Percentiles rank a stretch among this genome's conserved stretches.
Conservation (phyloP, 1,140 invertebrate species). For the Vanessa atalanta region DNA sequence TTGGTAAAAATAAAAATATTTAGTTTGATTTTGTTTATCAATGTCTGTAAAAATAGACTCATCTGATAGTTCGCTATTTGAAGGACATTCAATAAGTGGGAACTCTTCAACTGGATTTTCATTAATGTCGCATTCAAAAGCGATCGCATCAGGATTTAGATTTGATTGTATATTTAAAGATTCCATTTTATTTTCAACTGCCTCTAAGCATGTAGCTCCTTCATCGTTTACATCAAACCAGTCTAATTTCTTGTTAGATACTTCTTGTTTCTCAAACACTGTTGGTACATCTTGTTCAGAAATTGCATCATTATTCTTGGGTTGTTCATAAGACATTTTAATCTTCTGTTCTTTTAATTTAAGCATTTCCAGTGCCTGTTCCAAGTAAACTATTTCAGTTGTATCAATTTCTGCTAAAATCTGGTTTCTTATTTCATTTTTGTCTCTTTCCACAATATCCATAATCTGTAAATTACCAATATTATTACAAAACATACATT, state of each 20-base stretch:
- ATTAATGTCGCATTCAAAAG: conserved; percentile 52
- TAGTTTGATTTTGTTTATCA: conserved; percentile 75
- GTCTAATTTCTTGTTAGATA: conserved; percentile 62
- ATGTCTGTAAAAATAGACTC: conserved; percentile 51
- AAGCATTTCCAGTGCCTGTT: conserved; percentile 84
- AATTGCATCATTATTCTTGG: conserved; percentile 30
- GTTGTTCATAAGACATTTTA: conserved; percentile 48
- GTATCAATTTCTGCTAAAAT: conserved; percentile 84
- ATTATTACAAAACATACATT: not conserved
- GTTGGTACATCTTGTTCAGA: conserved; percentile 45
- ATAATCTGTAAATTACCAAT: conserved; percentile 49
- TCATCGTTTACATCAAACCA: conserved; percentile 74
- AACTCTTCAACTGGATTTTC: conserved; percentile 50
- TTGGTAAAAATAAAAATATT: conserved; percentile 94
- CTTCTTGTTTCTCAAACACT: conserved; percentile 65
- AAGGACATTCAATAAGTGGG: conserved; percentile 49
- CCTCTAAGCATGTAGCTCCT: conserved; percentile 57
- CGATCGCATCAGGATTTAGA: conserved; percentile 62
- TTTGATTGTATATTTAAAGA: conserved; percentile 52
- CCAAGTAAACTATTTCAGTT: conserved; percentile 92
- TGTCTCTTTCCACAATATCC: conserved; percentile 88
- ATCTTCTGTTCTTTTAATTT: conserved; percentile 59
- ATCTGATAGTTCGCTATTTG: conserved; percentile 44
- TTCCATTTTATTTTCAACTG: conserved; percentile 55
- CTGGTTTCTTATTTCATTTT: conserved; percentile 84